phyloP scores from a whole-genome alignment of 2,113 vertebrate species.

The Piaya cayana region DNA sequence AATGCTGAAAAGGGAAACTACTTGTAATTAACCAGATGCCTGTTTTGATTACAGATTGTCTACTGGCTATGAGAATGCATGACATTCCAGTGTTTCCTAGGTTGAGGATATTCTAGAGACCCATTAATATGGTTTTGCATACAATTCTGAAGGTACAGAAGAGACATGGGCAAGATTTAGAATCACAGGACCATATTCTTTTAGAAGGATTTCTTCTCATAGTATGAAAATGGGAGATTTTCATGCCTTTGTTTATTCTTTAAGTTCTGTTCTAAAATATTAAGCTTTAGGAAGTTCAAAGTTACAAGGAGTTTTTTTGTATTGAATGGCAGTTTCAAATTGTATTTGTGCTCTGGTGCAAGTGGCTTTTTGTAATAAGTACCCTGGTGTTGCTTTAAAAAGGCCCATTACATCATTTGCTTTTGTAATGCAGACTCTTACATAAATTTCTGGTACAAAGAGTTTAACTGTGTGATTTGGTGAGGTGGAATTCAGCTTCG shows the following conservation, averaged over 20 bases:
- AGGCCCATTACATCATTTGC: background rate
- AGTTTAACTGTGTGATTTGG: background rate
- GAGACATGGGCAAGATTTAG: background rate
- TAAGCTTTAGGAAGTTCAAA: background rate
- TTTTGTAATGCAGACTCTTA: background rate
- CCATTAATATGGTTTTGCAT: background rate
- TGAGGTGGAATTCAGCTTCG: background rate
- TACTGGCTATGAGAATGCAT: background rate
- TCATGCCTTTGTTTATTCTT: background rate
- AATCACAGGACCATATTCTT: background rate
- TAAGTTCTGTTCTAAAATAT: background rate
- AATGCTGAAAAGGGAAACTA: background rate
- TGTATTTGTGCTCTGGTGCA: background rate
- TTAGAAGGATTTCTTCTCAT: background rate
- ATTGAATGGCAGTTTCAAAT: background rate
- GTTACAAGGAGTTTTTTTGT: background rate
- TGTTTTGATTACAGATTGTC: background rate
- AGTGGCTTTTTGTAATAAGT: background rate
- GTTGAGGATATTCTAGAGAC: fast-evolving
- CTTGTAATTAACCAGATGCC: background rate
- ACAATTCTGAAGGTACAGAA: background rate
- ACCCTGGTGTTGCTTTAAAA: background rate
- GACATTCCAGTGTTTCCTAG: background rate
- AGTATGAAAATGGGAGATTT: background rate
- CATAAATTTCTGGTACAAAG: background rate